Evolutionary conservation across 1,140 invertebrate species (phyloP), one percentile per base, ranked within the genome.

Genomic region (Steinernema feltiae): DNA sequence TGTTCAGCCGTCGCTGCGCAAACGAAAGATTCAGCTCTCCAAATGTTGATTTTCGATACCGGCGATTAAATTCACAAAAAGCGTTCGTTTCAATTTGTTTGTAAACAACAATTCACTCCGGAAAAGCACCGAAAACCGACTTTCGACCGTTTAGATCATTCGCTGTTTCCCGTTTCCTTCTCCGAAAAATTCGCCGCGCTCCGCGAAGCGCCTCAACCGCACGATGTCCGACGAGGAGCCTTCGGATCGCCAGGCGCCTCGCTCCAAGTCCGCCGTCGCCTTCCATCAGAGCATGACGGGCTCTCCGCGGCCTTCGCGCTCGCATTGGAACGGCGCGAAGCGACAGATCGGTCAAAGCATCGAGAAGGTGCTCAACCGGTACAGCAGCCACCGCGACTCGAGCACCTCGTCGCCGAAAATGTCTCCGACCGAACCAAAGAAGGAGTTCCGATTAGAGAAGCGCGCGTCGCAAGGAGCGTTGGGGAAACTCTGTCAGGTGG

Each of bases 101-200:
- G n/a, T 18, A 41, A 41, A 41, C 35, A 41, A 7, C 35, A 41
- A 7, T 7, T 41, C 35, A 7, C 35, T n/a, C n/a, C n/a, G n/a
- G n/a, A n/a, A 41, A 70, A 27, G 7, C 69, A 48, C 0, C 0
- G 15, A 72, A 46, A 46, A 48, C 29, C 0, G 27, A 69, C 27
- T n/a, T 15, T 48, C 53, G 0, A 1, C 70, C 35, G 72, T 78
- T 27, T 71, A 78, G 77, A 78, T 78, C 32, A 78, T 78, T 73
- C 75, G 74, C 70, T 78, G 77, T 70, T 78, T 78, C 69, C 77
- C 77, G 21, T 78, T 72, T 32, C 77, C 77, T 21, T 72, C 77
- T 2, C 69, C 75, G 24, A 63, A 63, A 21, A 63, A 27, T 27
- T 63, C 53, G 15, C 53, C 53, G 7, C 53, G 53, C 15, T 15